phyloP scores from a whole-genome alignment of 1,140 invertebrate genomes.

The Atta cephalotes region DNA sequence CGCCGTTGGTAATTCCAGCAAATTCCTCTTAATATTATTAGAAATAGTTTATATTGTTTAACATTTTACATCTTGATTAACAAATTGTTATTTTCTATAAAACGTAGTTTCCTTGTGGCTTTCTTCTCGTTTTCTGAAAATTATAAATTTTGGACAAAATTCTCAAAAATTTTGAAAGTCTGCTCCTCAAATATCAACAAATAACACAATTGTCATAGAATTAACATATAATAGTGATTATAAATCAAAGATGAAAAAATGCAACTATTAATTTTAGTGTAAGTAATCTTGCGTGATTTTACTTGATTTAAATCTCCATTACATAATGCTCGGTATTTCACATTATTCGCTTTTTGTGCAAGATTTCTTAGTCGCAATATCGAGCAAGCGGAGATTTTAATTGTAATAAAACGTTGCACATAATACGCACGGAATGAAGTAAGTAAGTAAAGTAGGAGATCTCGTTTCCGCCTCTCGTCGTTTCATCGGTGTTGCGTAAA shows the following conservation, averaged over 20 bases:
- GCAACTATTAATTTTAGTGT: neutral
- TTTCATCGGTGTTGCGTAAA: conserved; percentile 60
- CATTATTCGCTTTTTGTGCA: neutral
- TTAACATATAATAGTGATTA: neutral
- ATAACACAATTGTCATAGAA: neutral
- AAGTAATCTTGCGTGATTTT: neutral
- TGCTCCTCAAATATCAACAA: too few relatives aligned
- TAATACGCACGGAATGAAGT: conserved; percentile 56
- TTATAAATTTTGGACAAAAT: too few relatives aligned
- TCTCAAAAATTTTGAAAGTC: too few relatives aligned
- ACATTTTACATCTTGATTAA: too few relatives aligned
- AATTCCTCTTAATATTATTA: too few relatives aligned
- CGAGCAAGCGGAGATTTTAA: conserved; percentile 37
- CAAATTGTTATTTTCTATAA: too few relatives aligned
- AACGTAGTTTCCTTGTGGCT: too few relatives aligned
- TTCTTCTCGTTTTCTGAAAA: too few relatives aligned
- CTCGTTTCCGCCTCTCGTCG: conserved; percentile 44
- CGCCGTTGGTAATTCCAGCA: too few relatives aligned
- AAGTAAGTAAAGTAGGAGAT: conserved; percentile 20
- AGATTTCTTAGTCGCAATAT: conserved; percentile 21
- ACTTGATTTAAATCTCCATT: neutral
- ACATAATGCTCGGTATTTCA: neutral
- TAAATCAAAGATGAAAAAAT: neutral
- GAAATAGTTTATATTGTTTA: too few relatives aligned
- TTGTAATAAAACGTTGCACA: conserved; percentile 24